Percentiles rank a stretch among this genome's conserved stretches.
Conservation (phyloP, 1,140 invertebrate species). For the Mizuhopecten yessoensis region DNA sequence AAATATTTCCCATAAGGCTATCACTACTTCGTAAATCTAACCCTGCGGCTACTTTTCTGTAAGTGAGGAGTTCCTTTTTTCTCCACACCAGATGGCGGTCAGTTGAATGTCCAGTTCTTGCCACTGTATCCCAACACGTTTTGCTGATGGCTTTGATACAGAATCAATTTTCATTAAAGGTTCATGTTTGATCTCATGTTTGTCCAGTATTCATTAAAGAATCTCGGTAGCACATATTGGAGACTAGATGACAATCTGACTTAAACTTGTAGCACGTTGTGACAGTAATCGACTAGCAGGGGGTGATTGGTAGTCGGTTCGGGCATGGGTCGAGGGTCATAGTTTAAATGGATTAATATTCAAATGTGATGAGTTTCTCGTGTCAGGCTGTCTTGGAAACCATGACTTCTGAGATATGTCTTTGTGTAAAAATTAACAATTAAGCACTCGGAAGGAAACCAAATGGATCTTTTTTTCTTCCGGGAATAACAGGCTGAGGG, state of each 20-base stretch:
- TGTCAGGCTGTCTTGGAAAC: slow-evolving; percentile 13
- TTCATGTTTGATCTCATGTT: slow-evolving; percentile 35
- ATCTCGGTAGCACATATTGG: background rate
- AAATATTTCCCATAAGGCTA: slow-evolving; percentile 16
- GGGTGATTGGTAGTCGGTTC: background rate
- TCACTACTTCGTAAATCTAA: background rate
- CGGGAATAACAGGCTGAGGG: background rate
- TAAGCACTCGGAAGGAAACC: background rate
- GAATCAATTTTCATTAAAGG: slow-evolving; percentile 39
- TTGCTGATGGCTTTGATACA: background rate
- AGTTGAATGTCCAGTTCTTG: background rate
- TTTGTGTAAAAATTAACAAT: slow-evolving; percentile 40
- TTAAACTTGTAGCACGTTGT: slow-evolving; percentile 24
- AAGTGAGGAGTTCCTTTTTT: background rate
- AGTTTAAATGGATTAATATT: slow-evolving; percentile 40
- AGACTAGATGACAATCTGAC: background rate
- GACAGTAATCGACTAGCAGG: slow-evolving; percentile 26
- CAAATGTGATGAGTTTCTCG: slow-evolving; percentile 26
- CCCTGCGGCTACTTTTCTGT: background rate
- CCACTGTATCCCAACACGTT: background rate
- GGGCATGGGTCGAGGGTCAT: background rate
- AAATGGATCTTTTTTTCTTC: background rate
- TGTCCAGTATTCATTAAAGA: slow-evolving; percentile 39
- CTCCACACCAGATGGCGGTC: background rate
- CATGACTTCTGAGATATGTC: slow-evolving; percentile 33